phyloP scores from a whole-genome alignment of 2,113 vertebrate genomes.

The Perca schrenkii region DNA sequence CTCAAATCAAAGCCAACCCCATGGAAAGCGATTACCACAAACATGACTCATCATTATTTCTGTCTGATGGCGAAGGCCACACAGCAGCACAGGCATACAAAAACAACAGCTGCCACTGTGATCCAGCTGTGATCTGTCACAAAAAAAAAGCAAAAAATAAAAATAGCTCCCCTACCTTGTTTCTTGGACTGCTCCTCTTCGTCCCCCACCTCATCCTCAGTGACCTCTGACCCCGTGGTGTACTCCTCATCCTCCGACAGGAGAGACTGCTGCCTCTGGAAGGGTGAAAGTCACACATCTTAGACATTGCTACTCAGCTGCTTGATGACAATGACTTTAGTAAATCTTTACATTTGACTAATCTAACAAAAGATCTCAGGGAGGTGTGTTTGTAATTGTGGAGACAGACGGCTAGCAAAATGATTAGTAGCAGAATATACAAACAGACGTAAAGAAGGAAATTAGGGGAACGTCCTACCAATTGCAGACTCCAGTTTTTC shows the following conservation, averaged over 20 bases:
- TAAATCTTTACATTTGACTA: neutral
- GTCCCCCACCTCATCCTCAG: constrained; percentile 98
- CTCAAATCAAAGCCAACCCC: neutral
- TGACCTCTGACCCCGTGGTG: constrained; percentile 97
- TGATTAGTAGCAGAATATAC: neutral
- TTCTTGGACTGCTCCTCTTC: constrained; percentile 96
- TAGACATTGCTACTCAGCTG: neutral
- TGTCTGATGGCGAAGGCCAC: neutral
- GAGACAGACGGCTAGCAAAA: neutral
- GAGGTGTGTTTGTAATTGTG: neutral
- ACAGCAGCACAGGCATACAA: neutral
- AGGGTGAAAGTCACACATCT: neutral
- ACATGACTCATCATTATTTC: neutral
- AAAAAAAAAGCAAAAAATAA: neutral
- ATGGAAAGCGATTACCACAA: neutral
- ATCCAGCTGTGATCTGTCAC: neutral
- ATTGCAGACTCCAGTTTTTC: constrained; percentile 96
- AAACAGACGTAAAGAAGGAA: neutral
- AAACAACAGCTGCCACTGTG: neutral
- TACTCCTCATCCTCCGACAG: constrained; percentile 98
- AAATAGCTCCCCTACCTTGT: constrained; percentile 84
- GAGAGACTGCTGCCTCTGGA: constrained; percentile 92
- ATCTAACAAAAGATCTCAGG: neutral
- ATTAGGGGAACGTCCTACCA: constrained; percentile 85
- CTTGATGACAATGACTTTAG: neutral